Evolutionary conservation across 2,888 invertebrate species (phyloP), one percentile per base, ranked within the genome.

Genomic region (Scaeva pyrastri): DNA sequence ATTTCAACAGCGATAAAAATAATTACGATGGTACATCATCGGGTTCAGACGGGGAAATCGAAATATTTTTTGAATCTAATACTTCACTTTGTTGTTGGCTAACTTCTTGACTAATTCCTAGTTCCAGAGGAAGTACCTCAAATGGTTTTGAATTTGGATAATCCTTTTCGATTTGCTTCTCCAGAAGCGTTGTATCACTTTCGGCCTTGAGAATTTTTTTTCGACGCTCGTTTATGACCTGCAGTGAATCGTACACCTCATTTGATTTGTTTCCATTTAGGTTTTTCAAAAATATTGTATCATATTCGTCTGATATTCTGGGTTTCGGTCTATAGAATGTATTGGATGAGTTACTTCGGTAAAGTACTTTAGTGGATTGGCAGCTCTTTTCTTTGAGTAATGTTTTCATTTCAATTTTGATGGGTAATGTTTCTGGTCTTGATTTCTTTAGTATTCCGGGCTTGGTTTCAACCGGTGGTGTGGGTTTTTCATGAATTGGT

Each of bases 101-200:
- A 1, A 52, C 41, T 16, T 41, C 31, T 8, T n/a, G n/a, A n/a
- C n/a, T n/a, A n/a, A 41, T 23, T 50, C 21, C 39, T 0, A 11
- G 0, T 50, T 76, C 56, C 19, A 12, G n/a, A 43, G 48, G 16
- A n/a, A n/a, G n/a, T 19, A 56, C 10, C 12, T 60, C 55, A 19
- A 80, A 71, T 64, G 66, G 43, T 0, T 43, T 58, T 31, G 66
- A 12, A 73, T 43, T 58, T 31, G 66, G n/a, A 73, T 21, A 19
- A 36, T 71, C 31, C 10, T 66, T n/a, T 23, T 36, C 50, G 11
- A 16, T 4, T 41, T 73, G 78, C 21, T 80, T 84, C 98, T 88
- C 98, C 98, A 6, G 62, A 45, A 92, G 64, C 1, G 91, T 91
- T 6, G 91, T 91, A 70, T 92, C 92, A 12, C 92, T 92, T n/a